Percentiles rank a stretch among this genome's conserved stretches.
These are phyloP conservation scores for Chymomyza fuscimana DNA, from an alignment of 2,888 invertebrate species.

Conservation along the genomic window DNA sequence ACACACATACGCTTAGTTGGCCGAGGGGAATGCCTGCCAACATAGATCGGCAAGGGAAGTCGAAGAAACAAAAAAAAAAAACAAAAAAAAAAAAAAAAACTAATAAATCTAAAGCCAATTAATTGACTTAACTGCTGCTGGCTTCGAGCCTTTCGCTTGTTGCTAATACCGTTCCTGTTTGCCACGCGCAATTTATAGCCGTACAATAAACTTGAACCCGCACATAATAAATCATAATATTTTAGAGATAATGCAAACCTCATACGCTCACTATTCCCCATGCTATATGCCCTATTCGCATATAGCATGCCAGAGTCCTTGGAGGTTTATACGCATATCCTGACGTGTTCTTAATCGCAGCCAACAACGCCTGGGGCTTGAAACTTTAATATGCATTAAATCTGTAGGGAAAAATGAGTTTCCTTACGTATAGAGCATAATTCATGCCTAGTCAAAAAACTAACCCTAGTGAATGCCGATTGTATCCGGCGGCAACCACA, in stretches of 20 bases:
- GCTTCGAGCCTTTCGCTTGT: constrained; percentile 19
- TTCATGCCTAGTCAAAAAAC: background rate
- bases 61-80: constrained; percentile 38
- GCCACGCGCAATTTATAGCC: constrained; percentile 53
- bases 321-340: constrained; percentile 10
- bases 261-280: constrained; percentile 22
- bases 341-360: constrained; percentile 32
- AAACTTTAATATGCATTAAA: constrained; percentile 49
- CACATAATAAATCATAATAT: constrained; percentile 69
- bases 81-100: constrained; percentile 39
- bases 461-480: background rate
- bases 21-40: background rate
- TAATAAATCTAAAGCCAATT: constrained; percentile 71
- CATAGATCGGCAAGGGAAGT: constrained; percentile 5
- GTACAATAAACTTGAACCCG: constrained; percentile 69
- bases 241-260: constrained; percentile 68
- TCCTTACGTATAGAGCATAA: background rate
- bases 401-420: constrained; percentile 9
- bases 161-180: background rate
- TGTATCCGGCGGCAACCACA: no score
- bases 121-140: constrained; percentile 71
- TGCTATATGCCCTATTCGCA: background rate
- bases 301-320: constrained; percentile 19
- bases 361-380: constrained; percentile 38
- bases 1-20: constrained; percentile 41